These are phyloP conservation scores for Plebejus argus DNA, from an alignment of 2,888 invertebrate genomes.

Conservation along the genomic window DNA sequence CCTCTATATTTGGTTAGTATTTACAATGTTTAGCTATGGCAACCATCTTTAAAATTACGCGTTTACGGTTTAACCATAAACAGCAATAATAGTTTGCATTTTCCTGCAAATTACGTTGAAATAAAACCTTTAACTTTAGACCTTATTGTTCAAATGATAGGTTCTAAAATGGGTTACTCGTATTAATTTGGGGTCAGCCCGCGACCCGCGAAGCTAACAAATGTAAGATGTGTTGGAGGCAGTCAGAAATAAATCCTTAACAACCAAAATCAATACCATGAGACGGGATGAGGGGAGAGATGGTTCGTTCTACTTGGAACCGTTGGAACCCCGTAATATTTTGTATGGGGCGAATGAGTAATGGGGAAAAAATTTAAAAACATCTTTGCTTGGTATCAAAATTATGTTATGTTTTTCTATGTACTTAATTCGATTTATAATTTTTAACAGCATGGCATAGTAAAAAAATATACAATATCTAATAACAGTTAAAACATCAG, in stretches of 20 bases:
- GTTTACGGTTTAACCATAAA: slow-evolving; percentile 13
- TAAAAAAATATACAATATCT: too few species aligned
- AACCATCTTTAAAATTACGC: slow-evolving; percentile 12
- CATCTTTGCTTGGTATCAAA: too few species aligned
- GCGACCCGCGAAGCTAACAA: slow-evolving; percentile 33
- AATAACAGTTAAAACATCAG: too few species aligned
- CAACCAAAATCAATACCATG: slow-evolving; percentile 72
- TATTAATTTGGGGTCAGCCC: slow-evolving; percentile 26
- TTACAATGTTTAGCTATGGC: background rate
- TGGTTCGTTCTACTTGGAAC: slow-evolving; percentile 48
- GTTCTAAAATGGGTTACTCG: slow-evolving; percentile 3
- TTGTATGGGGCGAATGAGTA: background rate
- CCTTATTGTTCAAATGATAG: background rate
- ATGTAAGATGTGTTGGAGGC: slow-evolving; percentile 32
- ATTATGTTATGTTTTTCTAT: too few species aligned
- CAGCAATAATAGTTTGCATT: slow-evolving; percentile 16
- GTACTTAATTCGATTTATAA: too few species aligned
- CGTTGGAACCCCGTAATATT: slow-evolving; percentile 42
- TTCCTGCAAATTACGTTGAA: background rate
- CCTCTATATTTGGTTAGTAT: background rate
- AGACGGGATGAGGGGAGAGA: slow-evolving; percentile 53
- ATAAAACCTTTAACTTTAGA: background rate
- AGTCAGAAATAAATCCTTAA: slow-evolving; percentile 71
- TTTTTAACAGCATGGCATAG: too few species aligned
- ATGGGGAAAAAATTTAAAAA: background rate